A percentile compares a stretch with the other conserved stretches of the same genome.
These are phyloP conservation scores for Chrysaora quinquecirrha DNA, from an alignment of 30 jellyfish, hydroid and myxozoan genomes.

Conservation along the genomic window DNA sequence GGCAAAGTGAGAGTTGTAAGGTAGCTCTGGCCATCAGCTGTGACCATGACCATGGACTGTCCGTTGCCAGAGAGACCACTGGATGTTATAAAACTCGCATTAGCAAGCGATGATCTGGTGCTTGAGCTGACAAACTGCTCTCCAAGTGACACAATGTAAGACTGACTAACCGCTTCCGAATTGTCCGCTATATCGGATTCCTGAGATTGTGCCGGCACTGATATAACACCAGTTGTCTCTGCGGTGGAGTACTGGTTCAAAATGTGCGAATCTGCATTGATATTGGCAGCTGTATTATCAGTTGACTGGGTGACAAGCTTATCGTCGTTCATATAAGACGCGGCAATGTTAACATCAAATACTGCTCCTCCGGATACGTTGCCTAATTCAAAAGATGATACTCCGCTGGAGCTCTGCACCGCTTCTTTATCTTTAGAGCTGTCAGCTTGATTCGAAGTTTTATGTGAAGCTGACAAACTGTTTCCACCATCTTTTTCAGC, in stretches of 20 bases:
- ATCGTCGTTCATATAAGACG: slow-evolving; percentile 11
- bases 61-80: slow-evolving; percentile 53
- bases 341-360: neutral
- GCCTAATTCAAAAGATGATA: neutral
- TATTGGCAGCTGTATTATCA: neutral
- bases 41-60: slow-evolving; percentile 67
- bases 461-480: neutral
- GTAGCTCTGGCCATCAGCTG: slow-evolving; percentile 66
- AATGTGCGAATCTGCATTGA: neutral
- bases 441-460: neutral
- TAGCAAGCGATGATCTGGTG: slow-evolving; percentile 36
- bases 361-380: neutral
- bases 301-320: slow-evolving; percentile 29
- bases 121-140: slow-evolving; percentile 57
- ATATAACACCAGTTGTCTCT: slow-evolving; percentile 9
- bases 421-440: slow-evolving; percentile 5
- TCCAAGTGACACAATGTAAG: slow-evolving; percentile 42
- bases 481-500: slow-evolving; percentile 11
- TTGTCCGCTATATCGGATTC: neutral
- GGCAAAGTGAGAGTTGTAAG: slow-evolving; percentile 47
- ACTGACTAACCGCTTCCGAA: slow-evolving; percentile 21
- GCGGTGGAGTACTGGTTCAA: slow-evolving; percentile 19
- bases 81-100: slow-evolving; percentile 44
- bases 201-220: slow-evolving; percentile 41
- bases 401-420: slow-evolving; percentile 52